phyloP scores from a whole-genome alignment of 2,113 vertebrate genomes.

The Cephalopterus ornatus region DNA sequence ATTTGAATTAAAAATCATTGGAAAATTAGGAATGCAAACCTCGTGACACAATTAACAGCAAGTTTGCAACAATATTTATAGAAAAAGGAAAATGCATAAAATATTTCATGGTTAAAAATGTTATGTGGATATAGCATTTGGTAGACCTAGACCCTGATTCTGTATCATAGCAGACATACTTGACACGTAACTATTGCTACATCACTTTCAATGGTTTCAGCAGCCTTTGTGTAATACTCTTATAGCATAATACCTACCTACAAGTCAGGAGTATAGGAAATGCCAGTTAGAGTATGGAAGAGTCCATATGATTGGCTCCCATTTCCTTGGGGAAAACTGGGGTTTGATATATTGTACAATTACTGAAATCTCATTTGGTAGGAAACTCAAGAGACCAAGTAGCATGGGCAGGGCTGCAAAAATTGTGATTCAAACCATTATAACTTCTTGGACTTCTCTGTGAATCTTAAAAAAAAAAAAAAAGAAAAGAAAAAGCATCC shows the following conservation, averaged over 20 bases:
- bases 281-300: not conserved
- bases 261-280: not conserved
- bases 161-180: conserved; percentile 64
- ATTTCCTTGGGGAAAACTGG: not conserved
- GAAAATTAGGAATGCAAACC: conserved; percentile 56
- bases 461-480: not conserved
- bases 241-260: not conserved
- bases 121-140: conserved; percentile 64
- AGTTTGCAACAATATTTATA: conserved; percentile 56
- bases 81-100: conserved; percentile 49
- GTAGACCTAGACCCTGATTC: conserved; percentile 60
- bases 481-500: not conserved
- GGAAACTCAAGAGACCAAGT: conserved; percentile 23
- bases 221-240: conserved; percentile 50
- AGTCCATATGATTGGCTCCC: not conserved
- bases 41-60: conserved; percentile 54
- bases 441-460: conserved; percentile 16
- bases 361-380: not conserved
- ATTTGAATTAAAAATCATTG: conserved; percentile 56
- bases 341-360: not conserved
- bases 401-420: conserved; percentile 1
- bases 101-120: conserved; percentile 62
- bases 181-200: conserved; percentile 13
- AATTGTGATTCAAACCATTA: conserved; percentile 3
- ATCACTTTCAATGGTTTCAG: conserved; percentile 52